Evolutionary conservation across 2,797 vertebrate genomes (phyloP).

Genomic region (Scomberomorus guttatus): DNA sequence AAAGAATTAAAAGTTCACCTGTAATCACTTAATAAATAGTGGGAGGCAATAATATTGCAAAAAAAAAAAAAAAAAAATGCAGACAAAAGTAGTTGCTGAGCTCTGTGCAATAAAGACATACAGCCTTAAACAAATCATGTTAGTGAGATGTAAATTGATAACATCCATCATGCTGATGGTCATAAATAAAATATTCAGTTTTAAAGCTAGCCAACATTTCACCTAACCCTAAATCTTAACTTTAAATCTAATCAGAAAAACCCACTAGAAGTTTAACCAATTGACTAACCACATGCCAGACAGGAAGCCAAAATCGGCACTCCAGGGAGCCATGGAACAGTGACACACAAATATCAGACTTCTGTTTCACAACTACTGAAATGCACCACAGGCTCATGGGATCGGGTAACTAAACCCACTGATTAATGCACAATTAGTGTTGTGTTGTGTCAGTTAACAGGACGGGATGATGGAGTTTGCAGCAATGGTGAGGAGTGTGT

Average conservation of each 20-base stretch:
- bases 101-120: neutral
- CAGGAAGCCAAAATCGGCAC: slow-evolving; percentile 51
- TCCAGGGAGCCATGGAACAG: slow-evolving; percentile 35
- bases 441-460: slow-evolving; percentile 82
- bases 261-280: slow-evolving; percentile 16
- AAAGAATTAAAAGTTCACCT: neutral
- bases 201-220: slow-evolving; percentile 29
- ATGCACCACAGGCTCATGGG: slow-evolving; percentile 67
- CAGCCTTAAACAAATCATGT: slow-evolving; percentile 2
- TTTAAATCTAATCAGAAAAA: slow-evolving; percentile 41
- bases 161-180: slow-evolving; percentile 19
- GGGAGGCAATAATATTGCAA: neutral
- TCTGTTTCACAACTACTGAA: slow-evolving; percentile 55
- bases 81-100: neutral
- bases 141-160: neutral
- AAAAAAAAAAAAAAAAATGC: neutral
- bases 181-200: slow-evolving; percentile 35
- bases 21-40: neutral
- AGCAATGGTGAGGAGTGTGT: slow-evolving; percentile 76
- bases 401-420: slow-evolving; percentile 73
- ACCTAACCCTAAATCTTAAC: slow-evolving; percentile 21
- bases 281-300: slow-evolving; percentile 40
- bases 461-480: slow-evolving; percentile 80
- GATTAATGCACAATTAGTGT: slow-evolving; percentile 85
- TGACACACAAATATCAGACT: slow-evolving; percentile 60